Evolutionary conservation across 2,113 vertebrate species (phyloP).

Genomic region (Apodemus speciosus): DNA sequence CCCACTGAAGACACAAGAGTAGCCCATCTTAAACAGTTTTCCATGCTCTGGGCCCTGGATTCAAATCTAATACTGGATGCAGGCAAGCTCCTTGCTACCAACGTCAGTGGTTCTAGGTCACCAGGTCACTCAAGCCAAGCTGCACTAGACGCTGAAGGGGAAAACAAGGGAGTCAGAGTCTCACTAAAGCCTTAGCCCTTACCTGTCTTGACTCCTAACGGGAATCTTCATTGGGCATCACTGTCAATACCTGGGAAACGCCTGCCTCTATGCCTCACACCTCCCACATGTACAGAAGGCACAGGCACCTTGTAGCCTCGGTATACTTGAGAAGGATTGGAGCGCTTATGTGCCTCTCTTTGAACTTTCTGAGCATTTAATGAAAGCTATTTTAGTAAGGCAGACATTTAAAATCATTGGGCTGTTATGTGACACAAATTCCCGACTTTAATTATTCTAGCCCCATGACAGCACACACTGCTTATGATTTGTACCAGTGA

Average conservation of each 20-base stretch:
- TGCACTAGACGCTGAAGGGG: background rate
- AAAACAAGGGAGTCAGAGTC: background rate
- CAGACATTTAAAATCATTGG: constrained; percentile 5
- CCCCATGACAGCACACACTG: background rate
- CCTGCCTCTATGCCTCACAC: fast-evolving
- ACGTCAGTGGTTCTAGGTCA: background rate
- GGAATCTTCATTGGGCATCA: background rate
- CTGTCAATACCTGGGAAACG: background rate
- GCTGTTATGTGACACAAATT: background rate
- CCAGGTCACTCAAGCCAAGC: background rate
- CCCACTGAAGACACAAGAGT: background rate
- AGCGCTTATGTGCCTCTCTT: background rate
- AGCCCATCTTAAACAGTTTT: too few species aligned
- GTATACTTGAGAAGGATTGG: background rate
- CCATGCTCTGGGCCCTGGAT: background rate
- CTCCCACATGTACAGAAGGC: background rate
- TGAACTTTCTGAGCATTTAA: background rate
- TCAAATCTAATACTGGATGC: background rate
- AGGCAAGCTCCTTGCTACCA: background rate
- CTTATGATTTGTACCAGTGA: background rate
- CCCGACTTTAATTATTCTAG: background rate
- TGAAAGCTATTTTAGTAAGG: constrained; percentile 3
- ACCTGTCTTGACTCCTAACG: background rate
- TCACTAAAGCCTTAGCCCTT: background rate
- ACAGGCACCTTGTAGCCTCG: background rate